Conservation (phyloP, 2,113 vertebrate genomes). For the Xyrauchen texanus region DNA sequence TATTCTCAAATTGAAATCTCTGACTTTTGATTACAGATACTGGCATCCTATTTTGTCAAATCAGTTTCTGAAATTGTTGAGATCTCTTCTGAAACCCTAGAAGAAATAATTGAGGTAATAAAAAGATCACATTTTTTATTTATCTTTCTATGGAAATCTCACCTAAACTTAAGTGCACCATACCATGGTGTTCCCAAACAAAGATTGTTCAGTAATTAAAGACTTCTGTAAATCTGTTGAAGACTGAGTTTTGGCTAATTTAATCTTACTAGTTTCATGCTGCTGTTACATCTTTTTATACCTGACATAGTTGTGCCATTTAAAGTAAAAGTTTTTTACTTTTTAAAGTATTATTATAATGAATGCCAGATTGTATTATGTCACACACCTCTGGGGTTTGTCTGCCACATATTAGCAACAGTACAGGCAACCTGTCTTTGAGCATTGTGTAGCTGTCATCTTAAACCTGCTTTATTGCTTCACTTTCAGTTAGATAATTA, state of each 20-base stretch:
- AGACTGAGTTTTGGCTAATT: neutral
- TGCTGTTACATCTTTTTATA: neutral
- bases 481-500: slow-evolving; percentile 22
- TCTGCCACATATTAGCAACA: slow-evolving; percentile 12
- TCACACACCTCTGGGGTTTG: slow-evolving; percentile 17
- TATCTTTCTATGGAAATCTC: too few species aligned
- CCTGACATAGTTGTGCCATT: neutral
- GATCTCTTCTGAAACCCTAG: too few species aligned
- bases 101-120: too few species aligned
- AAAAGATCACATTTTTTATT: too few species aligned
- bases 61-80: too few species aligned
- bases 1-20: too few species aligned
- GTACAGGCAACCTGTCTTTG: slow-evolving; percentile 22
- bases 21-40: too few species aligned
- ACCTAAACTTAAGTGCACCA: too few species aligned
- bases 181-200: too few species aligned
- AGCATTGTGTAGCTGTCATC: slow-evolving; percentile 25
- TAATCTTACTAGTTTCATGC: neutral
- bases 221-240: neutral
- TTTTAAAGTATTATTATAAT: neutral
- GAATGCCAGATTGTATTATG: slow-evolving; percentile 27
- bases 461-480: slow-evolving; percentile 12
- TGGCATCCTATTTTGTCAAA: too few species aligned
- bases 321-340: neutral
- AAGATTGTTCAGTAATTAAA: too few species aligned